These are phyloP conservation scores for Nylanderia fulva DNA, from an alignment of 1,140 invertebrate genomes.

Conservation along the genomic window DNA sequence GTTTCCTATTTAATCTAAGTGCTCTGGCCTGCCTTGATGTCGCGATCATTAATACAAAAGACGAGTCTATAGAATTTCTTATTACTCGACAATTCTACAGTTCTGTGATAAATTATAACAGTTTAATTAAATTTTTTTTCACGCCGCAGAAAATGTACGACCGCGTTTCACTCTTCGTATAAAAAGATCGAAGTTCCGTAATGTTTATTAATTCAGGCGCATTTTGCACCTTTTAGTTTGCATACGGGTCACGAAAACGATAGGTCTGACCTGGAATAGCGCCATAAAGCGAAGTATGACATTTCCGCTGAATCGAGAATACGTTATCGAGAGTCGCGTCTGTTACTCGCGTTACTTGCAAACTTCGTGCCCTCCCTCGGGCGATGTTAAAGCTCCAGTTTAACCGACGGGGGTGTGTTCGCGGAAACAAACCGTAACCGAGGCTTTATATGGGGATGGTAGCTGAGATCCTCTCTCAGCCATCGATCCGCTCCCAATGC, in stretches of 20 bases:
- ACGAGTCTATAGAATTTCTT: background rate
- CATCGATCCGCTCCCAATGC: slow-evolving; percentile 71
- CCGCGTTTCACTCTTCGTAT: background rate
- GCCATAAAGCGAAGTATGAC: slow-evolving; percentile 34
- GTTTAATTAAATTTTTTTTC: slow-evolving; percentile 13
- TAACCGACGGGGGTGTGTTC: slow-evolving; percentile 25
- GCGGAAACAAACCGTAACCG: slow-evolving; percentile 64
- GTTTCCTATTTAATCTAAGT: slow-evolving; percentile 48
- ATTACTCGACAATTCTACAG: background rate
- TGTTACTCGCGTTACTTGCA: slow-evolving; percentile 10
- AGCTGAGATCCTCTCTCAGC: background rate
- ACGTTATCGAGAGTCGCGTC: slow-evolving; percentile 43
- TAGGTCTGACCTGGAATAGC: background rate
- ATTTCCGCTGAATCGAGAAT: slow-evolving; percentile 47
- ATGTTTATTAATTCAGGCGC: slow-evolving; percentile 17
- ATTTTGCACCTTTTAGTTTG: background rate
- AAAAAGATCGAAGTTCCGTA: background rate
- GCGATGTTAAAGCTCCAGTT: slow-evolving; percentile 48
- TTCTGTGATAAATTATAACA: slow-evolving; percentile 3
- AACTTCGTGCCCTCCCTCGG: slow-evolving; percentile 32
- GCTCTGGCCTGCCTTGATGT: background rate
- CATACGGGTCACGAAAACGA: too few relatives aligned
- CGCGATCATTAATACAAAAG: background rate
- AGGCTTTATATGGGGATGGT: slow-evolving; percentile 56
- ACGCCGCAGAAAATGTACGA: background rate